Evolutionary conservation across 2,113 vertebrate genomes (phyloP).

Genomic region (Shinisaurus crocodilurus): DNA sequence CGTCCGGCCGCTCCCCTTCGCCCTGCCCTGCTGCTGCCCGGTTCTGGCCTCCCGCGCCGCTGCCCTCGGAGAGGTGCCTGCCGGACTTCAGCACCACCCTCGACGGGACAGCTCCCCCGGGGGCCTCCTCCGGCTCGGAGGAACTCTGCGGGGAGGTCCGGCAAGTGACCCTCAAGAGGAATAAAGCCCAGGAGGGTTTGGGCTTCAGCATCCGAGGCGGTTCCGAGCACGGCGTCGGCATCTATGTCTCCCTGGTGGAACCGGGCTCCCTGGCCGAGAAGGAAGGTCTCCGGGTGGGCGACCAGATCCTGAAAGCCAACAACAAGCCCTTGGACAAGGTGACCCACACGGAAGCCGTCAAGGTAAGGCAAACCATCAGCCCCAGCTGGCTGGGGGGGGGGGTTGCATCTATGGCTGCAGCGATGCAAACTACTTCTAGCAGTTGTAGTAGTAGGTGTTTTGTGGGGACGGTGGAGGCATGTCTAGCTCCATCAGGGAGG

Average conservation of each 20-base stretch:
- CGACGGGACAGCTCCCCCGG: conserved; percentile 76
- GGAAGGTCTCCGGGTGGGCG: conserved; percentile 90
- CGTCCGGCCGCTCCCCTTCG: conserved; percentile 28
- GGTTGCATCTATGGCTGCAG: not conserved
- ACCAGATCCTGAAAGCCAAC: conserved; percentile 96
- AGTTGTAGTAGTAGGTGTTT: not conserved
- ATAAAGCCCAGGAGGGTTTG: conserved; percentile 93
- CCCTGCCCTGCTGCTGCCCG: conserved; percentile 65
- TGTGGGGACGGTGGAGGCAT: too few relatives aligned
- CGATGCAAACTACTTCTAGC: not conserved
- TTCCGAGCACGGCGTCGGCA: conserved; percentile 95
- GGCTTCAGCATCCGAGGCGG: conserved; percentile 98
- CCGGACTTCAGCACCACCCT: conserved; percentile 80
- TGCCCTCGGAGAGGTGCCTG: conserved; percentile 48
- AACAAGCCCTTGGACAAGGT: conserved; percentile 91
- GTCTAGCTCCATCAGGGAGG: not conserved
- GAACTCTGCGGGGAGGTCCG: conserved; percentile 84
- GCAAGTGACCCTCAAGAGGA: conserved; percentile 88
- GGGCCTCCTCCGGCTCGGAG: conserved; percentile 49
- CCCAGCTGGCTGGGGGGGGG: not conserved
- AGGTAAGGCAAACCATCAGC: conserved; percentile 76
- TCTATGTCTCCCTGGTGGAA: conserved; percentile 97
- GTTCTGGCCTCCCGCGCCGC: conserved; percentile 59
- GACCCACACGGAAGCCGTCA: conserved; percentile 94
- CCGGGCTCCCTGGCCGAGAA: conserved; percentile 94